A percentile compares a stretch with the other conserved stretches of the same genome.
Conservation (phyloP, 2,113 vertebrate species). For the Daubentonia madagascariensis region DNA sequence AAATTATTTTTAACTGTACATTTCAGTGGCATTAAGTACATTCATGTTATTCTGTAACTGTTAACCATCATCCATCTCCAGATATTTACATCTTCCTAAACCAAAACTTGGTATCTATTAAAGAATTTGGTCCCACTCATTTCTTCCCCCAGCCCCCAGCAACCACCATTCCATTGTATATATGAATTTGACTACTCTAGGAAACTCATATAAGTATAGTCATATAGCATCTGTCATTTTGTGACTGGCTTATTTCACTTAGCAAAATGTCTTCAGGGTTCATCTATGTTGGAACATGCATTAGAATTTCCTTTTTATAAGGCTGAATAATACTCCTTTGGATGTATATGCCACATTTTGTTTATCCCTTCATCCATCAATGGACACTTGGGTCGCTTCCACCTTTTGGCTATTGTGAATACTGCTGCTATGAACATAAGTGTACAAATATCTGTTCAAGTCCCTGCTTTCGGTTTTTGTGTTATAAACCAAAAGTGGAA, state of each 20-base stretch:
- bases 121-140: accelerated
- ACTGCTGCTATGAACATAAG: background rate
- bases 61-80: background rate
- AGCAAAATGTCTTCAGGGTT: background rate
- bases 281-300: background rate
- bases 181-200: background rate
- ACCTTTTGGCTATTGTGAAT: background rate
- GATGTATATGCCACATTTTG: background rate
- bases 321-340: background rate
- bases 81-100: background rate
- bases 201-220: background rate
- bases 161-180: background rate
- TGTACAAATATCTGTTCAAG: background rate
- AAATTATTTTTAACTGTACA: background rate
- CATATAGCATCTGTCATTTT: background rate
- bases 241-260: background rate
- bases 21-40: background rate
- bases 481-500: background rate
- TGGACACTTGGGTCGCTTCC: background rate
- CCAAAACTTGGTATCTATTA: background rate
- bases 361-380: background rate
- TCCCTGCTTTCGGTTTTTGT: background rate
- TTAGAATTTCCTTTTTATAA: background rate
- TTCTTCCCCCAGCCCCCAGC: accelerated
- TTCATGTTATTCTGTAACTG: background rate